A percentile compares a stretch with the other conserved stretches of the same genome.
Conservation (phyloP, 2,113 vertebrate species). For the Typhlomys cinereus region DNA sequence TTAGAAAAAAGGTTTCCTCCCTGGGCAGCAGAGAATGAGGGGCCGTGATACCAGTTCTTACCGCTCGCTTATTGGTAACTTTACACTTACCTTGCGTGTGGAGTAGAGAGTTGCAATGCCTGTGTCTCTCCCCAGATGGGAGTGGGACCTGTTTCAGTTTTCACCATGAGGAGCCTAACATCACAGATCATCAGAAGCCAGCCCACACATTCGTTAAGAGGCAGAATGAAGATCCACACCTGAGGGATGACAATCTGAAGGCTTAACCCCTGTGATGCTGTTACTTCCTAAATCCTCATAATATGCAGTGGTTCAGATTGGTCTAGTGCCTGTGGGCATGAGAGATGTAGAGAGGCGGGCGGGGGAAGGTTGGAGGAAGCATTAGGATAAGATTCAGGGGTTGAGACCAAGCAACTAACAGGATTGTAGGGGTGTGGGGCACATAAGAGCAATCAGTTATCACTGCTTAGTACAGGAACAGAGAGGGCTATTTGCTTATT, state of each 20-base stretch:
- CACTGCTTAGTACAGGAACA: neutral
- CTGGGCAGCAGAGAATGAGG: too few relatives aligned
- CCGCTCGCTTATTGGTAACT: neutral
- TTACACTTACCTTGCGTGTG: too few relatives aligned
- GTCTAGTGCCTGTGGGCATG: neutral
- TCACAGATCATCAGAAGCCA: neutral
- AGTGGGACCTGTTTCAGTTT: neutral
- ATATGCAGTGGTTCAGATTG: neutral
- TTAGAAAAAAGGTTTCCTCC: too few relatives aligned
- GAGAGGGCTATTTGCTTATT: neutral
- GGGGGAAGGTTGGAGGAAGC: neutral
- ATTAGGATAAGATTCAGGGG: neutral
- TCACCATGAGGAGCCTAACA: neutral
- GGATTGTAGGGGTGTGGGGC: neutral
- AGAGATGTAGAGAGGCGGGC: too few relatives aligned
- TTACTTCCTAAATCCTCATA: neutral
- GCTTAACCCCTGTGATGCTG: too few relatives aligned
- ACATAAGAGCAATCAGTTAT: neutral
- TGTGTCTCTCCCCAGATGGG: rapidly evolving
- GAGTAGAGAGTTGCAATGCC: neutral
- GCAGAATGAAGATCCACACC: neutral
- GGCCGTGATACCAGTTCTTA: neutral
- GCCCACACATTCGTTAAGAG: neutral
- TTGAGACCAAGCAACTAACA: neutral
- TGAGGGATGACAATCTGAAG: neutral